Percentiles rank a stretch among this genome's conserved stretches.
phyloP scores from a whole-genome alignment of 2,888 invertebrate genomes.

The Linnaemya tessellans region DNA sequence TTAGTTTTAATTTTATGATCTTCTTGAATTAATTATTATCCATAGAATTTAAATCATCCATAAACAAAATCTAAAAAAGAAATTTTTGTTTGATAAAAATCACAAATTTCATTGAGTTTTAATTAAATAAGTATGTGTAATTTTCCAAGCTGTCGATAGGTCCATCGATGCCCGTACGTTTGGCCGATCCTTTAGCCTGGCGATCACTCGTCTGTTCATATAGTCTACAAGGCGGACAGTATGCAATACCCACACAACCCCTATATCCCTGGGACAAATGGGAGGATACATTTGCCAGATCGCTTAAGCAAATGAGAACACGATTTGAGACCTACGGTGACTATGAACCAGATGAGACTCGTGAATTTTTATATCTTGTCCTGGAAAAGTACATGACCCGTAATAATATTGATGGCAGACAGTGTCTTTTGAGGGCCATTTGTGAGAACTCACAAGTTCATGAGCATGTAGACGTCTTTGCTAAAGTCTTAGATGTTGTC shows the following conservation, averaged over 20 bases:
- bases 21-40: too few species aligned
- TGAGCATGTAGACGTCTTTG: slow-evolving; percentile 78
- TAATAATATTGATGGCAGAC: slow-evolving; percentile 74
- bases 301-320: slow-evolving; percentile 71
- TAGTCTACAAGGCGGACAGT: slow-evolving; percentile 78
- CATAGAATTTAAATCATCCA: too few species aligned
- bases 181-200: slow-evolving; percentile 79
- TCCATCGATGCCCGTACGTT: slow-evolving; percentile 76
- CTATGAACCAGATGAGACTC: slow-evolving; percentile 77
- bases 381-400: slow-evolving; percentile 79
- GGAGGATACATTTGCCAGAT: slow-evolving; percentile 78
- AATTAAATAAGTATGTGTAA: not conserved
- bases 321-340: slow-evolving; percentile 73
- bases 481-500: slow-evolving; percentile 77
- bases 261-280: slow-evolving; percentile 81
- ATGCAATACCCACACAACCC: slow-evolving; percentile 77
- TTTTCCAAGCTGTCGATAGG: slow-evolving; percentile 75
- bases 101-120: too few species aligned
- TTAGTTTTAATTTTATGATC: too few species aligned
- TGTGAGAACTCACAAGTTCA: slow-evolving; percentile 82
- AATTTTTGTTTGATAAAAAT: too few species aligned
- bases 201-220: slow-evolving; percentile 77
- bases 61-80: too few species aligned
- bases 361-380: slow-evolving; percentile 78
- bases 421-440: slow-evolving; percentile 79